phyloP scores from a whole-genome alignment of 1,140 invertebrate species.

The Lycorma delicatula region DNA sequence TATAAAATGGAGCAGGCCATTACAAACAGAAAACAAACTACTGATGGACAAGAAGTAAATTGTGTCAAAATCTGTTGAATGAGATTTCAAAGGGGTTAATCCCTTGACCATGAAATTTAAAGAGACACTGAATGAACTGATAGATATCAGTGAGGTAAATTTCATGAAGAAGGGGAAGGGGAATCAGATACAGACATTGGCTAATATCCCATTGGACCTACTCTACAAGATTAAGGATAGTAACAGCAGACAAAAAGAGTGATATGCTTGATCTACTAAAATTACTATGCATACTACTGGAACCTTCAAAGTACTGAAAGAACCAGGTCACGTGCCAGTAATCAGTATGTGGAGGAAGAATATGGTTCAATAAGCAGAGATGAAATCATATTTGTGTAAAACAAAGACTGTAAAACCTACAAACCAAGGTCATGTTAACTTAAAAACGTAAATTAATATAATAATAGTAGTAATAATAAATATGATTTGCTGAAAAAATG shows the following conservation, averaged over 20 bases:
- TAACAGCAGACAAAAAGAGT: constrained; percentile 12
- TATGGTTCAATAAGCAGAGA: too few relatives aligned
- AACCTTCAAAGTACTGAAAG: too few relatives aligned
- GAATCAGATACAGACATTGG: neutral
- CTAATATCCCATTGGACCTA: neutral
- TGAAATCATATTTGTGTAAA: too few relatives aligned
- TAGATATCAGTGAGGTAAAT: neutral
- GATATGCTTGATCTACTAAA: constrained; percentile 13
- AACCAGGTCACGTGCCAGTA: too few relatives aligned
- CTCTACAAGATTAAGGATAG: neutral
- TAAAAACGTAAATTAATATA: too few relatives aligned
- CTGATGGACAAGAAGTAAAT: constrained; percentile 11
- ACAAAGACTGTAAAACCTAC: too few relatives aligned
- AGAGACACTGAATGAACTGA: constrained; percentile 6
- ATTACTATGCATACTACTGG: too few relatives aligned
- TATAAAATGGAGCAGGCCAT: constrained; percentile 10
- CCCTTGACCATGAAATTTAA: constrained; percentile 15
- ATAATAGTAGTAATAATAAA: too few relatives aligned
- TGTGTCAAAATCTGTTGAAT: constrained; percentile 15
- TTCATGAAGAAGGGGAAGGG: constrained; percentile 10
- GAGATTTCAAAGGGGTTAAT: constrained; percentile 13
- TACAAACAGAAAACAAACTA: constrained; percentile 9
- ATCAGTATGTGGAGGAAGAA: too few relatives aligned
- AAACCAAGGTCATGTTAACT: too few relatives aligned
- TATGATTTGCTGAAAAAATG: too few relatives aligned